Base-by-base conservation (phyloP, 2,888 invertebrate species). In the Petrophora chlorosata region DNA sequence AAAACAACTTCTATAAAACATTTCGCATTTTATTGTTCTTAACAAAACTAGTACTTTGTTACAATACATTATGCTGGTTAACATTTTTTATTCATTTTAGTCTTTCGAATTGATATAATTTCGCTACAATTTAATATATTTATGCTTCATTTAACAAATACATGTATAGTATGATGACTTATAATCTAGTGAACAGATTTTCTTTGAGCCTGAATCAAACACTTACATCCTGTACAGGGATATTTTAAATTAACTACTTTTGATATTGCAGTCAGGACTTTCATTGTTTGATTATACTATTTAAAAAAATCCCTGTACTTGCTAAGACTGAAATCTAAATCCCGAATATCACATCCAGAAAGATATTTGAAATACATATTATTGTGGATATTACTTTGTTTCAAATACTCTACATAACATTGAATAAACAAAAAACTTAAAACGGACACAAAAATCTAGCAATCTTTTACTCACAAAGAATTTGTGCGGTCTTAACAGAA, bases 21-120 rank as follows among this genome's bases (percentile, higher is more conserved):
- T 75, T 73, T 73, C 65, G 62, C 67, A 59, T 82, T 86, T 82
- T 78, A 82, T 83, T 85, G 73, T 82, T 83, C 68, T 79, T 84
- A 84, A 82, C 77, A 78, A 79, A 81, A 77, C 76, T 79, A 79
- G 62, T 76, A 70, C 65, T 76, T 79, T 80, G 72, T 81, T 78
- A 75, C 68, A 61, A 41, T 59, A 63, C 61, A 81, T 82, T 83
- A 82, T 79, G 82, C 81, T 75, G 79, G 80, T 79, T 79, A 82
- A 84, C 80, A 76, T 76, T 78, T 67, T 56, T 49, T 57, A 30
- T 56, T 60, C 52, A 58, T 36, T 43, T 43, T 50, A 60, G 62
- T 72, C 66, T 67, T 61, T 66, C 63, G 46, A 63, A 61, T 64
- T 63, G 53, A 65, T 65, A 65, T 65, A 49, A 59, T 58, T 53